Percentiles rank a stretch among this genome's conserved stretches.
phyloP scores from a whole-genome alignment of 2,888 invertebrate species.

The Phoenoteleia sp. region DNA sequence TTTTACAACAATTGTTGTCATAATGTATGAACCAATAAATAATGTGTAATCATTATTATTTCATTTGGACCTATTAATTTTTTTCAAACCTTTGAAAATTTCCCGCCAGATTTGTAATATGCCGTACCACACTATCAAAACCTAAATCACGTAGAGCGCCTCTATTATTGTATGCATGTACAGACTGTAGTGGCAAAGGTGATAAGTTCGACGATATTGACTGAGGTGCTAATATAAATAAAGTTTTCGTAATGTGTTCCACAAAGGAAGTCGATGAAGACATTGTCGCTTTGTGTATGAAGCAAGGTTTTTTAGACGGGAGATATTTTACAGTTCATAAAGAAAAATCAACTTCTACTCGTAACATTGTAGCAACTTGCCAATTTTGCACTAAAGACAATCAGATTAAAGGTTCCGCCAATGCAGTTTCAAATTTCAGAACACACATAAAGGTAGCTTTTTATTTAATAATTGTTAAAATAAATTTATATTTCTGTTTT shows the following conservation, averaged over 20 bases:
- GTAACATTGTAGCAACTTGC: not conserved
- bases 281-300: not conserved
- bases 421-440: not conserved
- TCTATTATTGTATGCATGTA: not conserved
- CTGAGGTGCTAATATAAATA: not conserved
- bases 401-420: not conserved
- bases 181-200: not conserved
- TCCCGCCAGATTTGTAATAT: not conserved
- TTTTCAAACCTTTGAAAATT: not conserved
- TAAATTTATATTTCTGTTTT: too few species aligned
- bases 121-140: not conserved
- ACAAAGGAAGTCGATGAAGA: not conserved
- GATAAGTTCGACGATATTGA: not conserved
- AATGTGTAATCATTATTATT: not conserved
- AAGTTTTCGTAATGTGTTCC: not conserved
- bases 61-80: not conserved
- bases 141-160: not conserved
- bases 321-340: not conserved
- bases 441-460: not conserved
- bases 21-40: not conserved
- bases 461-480: not conserved
- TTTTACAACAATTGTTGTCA: not conserved
- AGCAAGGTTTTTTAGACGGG: not conserved
- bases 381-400: not conserved
- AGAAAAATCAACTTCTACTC: not conserved